These are phyloP conservation scores for Oryzias celebensis DNA, from an alignment of 2,113 vertebrate genomes.

Conservation along the genomic window DNA sequence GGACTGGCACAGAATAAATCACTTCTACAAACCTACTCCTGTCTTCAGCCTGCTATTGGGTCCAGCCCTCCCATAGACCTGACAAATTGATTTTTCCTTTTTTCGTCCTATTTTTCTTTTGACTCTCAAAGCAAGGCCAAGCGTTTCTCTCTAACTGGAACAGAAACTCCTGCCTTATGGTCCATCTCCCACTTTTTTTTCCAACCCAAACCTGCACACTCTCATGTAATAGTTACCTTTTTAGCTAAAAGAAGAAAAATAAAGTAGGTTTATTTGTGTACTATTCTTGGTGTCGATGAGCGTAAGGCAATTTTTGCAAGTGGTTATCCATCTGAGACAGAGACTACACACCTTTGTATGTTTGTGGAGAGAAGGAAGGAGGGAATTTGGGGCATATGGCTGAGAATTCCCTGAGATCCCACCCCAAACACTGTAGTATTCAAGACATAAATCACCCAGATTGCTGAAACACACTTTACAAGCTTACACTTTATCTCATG, in stretches of 20 bases:
- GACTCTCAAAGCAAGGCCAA: slow-evolving; percentile 41
- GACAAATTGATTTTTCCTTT: slow-evolving; percentile 32
- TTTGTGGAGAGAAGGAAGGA: slow-evolving; percentile 4
- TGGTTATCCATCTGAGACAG: slow-evolving; percentile 19
- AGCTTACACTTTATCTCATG: slow-evolving; percentile 36
- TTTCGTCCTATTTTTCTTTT: slow-evolving; percentile 34
- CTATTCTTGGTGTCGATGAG: slow-evolving; percentile 9
- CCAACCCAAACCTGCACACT: slow-evolving; percentile 42
- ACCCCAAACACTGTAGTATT: slow-evolving; percentile 67
- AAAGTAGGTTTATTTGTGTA: slow-evolving; percentile 15
- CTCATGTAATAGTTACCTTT: slow-evolving; percentile 56
- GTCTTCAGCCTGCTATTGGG: too few species aligned
- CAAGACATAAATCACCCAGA: slow-evolving; percentile 72
- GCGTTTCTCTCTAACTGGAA: slow-evolving; percentile 59
- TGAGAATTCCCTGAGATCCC: slow-evolving; percentile 67
- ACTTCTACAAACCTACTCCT: too few species aligned
- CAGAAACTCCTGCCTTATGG: slow-evolving; percentile 60
- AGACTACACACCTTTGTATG: slow-evolving; percentile 2
- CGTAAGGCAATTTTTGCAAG: slow-evolving; percentile 14
- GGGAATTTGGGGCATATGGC: slow-evolving; percentile 72
- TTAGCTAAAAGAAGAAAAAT: slow-evolving; percentile 49
- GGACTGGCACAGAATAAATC: too few species aligned
- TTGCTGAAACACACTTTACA: slow-evolving; percentile 60
- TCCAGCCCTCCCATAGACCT: slow-evolving; percentile 9
- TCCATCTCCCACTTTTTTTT: slow-evolving; percentile 17